Evolutionary conservation across 2,797 vertebrate species (phyloP).

Genomic region (Tangara arthus): DNA sequence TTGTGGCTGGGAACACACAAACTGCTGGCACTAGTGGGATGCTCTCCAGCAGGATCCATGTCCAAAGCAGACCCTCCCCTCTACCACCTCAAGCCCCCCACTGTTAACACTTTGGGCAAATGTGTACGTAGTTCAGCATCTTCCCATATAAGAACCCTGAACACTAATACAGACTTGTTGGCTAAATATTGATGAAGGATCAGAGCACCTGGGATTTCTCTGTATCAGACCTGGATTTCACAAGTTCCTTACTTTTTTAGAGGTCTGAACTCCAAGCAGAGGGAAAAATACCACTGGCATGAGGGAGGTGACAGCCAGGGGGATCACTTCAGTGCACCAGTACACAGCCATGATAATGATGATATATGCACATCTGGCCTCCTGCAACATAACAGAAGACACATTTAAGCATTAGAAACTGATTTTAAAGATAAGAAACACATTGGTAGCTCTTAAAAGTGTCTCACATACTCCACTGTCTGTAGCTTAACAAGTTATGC

Average conservation of each 20-base stretch:
- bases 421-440: background rate
- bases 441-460: background rate
- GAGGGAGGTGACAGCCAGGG: constrained; percentile 88
- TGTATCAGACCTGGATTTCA: background rate
- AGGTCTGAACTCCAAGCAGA: constrained; percentile 87
- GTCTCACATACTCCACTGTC: background rate
- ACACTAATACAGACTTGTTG: background rate
- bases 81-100: background rate
- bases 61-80: background rate
- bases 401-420: background rate
- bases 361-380: constrained; percentile 88
- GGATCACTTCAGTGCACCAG: constrained; percentile 96
- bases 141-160: background rate
- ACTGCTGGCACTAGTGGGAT: background rate
- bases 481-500: background rate
- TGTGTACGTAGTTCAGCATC: background rate
- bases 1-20: background rate
- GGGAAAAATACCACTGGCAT: constrained; percentile 91
- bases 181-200: background rate
- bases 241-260: constrained; percentile 81
- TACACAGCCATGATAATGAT: constrained; percentile 92
- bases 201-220: background rate
- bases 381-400: constrained; percentile 72
- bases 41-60: background rate
- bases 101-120: background rate